Evolutionary conservation across 2,797 vertebrate species (phyloP).

Genomic region (Rhinella marina): DNA sequence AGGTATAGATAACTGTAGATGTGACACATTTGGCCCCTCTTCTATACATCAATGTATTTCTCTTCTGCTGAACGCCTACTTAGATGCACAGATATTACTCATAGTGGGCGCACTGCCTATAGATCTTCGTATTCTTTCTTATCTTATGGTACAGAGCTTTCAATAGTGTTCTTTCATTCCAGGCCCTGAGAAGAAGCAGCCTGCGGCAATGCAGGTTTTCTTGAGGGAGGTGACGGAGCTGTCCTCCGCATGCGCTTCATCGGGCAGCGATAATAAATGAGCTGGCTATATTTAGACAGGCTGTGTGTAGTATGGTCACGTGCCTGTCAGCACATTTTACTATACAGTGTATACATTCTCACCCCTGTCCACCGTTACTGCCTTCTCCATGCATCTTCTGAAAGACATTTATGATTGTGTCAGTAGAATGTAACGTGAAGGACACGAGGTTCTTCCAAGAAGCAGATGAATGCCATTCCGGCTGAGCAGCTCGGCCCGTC

Average conservation of each 20-base stretch:
- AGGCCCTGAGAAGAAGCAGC: constrained; percentile 33
- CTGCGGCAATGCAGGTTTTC: constrained; percentile 55
- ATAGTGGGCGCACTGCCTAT: not conserved
- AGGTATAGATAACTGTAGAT: too few relatives aligned
- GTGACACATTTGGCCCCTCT: too few relatives aligned
- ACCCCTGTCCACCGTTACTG: constrained; percentile 51
- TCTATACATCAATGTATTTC: too few relatives aligned
- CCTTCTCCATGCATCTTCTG: constrained; percentile 37
- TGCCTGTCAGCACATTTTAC: constrained; percentile 67
- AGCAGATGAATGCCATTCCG: constrained; percentile 44
- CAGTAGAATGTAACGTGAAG: constrained; percentile 32
- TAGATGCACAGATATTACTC: not conserved
- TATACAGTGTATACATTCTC: constrained; percentile 64
- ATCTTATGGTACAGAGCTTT: not conserved
- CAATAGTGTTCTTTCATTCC: not conserved
- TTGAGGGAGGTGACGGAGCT: constrained; percentile 33
- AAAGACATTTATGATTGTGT: constrained; percentile 48
- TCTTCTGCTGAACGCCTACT: too few relatives aligned
- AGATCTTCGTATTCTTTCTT: not conserved
- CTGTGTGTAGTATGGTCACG: constrained; percentile 65
- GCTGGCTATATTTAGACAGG: constrained; percentile 71
- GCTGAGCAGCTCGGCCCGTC: not conserved
- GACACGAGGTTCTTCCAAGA: constrained; percentile 35
- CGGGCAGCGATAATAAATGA: constrained; percentile 67
- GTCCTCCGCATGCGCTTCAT: constrained; percentile 32